A percentile compares a stretch with the other conserved stretches of the same genome.
These are phyloP conservation scores for Holothuria leucospilota DNA, from an alignment of 53 echinoderm and acorn worm genomes.

Conservation along the genomic window DNA sequence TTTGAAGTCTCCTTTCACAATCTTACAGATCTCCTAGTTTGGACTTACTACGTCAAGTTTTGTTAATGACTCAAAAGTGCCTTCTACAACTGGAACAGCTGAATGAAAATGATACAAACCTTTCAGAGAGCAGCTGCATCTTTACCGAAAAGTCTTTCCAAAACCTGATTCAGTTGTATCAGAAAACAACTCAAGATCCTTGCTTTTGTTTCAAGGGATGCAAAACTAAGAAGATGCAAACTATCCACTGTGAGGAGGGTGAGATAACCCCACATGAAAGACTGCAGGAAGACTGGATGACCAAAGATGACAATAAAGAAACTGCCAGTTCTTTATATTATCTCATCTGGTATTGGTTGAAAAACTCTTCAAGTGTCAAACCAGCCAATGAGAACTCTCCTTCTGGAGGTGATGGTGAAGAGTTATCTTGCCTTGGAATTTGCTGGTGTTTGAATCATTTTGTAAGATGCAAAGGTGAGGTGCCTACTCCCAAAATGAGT, in stretches of 20 bases:
- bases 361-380: neutral
- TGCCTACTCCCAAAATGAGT: neutral
- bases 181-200: constrained; percentile 7
- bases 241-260: no score
- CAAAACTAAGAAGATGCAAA: neutral
- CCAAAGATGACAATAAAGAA: neutral
- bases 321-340: constrained; percentile 16
- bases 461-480: neutral
- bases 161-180: neutral
- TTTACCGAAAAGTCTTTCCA: neutral
- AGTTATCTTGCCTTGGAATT: neutral
- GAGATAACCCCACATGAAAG: no score
- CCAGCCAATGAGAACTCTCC: neutral
- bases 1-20: neutral
- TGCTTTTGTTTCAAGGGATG: neutral
- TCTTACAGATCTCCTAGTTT: neutral
- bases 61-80: neutral
- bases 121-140: neutral
- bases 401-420: no score
- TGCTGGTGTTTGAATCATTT: constrained; percentile 28
- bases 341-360: constrained; percentile 38
- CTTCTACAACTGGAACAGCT: neutral
- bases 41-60: neutral
- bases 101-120: neutral
- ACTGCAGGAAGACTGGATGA: constrained; percentile 12